phyloP scores from a whole-genome alignment of 2,797 vertebrate genomes.

The Tolypeutes matacus region DNA sequence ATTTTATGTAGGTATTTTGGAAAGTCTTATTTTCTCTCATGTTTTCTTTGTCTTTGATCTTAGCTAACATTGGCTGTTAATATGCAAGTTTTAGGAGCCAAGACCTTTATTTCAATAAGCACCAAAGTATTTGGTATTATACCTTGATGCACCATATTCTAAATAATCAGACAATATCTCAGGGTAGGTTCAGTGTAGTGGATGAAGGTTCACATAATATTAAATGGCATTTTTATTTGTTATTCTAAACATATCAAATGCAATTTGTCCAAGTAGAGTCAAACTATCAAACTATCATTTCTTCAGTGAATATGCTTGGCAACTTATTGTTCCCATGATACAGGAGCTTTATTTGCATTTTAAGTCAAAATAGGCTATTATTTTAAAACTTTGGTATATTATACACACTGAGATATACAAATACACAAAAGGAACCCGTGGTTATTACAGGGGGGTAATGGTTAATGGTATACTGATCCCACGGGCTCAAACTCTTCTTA shows the following conservation, averaged over 20 bases:
- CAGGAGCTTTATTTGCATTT: not conserved
- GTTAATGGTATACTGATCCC: not conserved
- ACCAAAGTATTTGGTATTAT: not conserved
- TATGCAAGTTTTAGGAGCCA: not conserved
- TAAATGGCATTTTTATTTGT: not conserved
- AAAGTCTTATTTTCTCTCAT: not conserved
- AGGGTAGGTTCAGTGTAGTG: not conserved
- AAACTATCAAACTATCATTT: not conserved
- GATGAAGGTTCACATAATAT: not conserved
- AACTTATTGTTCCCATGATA: not conserved
- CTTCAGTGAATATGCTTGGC: not conserved
- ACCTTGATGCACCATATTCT: not conserved
- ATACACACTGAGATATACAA: not conserved
- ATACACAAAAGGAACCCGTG: not conserved
- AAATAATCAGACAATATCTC: not conserved
- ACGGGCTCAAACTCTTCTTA: not conserved
- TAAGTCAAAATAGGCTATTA: conserved; percentile 1
- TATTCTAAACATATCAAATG: conserved; percentile 23
- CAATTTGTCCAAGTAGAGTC: not conserved
- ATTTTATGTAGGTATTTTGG: not conserved
- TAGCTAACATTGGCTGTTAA: not conserved
- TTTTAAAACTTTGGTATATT: not conserved
- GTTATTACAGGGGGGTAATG: not conserved
- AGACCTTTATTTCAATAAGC: not conserved
- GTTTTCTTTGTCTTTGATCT: conserved; percentile 40